Conservation (phyloP, 2,888 invertebrate genomes). For the Brachyopa scutellaris region DNA sequence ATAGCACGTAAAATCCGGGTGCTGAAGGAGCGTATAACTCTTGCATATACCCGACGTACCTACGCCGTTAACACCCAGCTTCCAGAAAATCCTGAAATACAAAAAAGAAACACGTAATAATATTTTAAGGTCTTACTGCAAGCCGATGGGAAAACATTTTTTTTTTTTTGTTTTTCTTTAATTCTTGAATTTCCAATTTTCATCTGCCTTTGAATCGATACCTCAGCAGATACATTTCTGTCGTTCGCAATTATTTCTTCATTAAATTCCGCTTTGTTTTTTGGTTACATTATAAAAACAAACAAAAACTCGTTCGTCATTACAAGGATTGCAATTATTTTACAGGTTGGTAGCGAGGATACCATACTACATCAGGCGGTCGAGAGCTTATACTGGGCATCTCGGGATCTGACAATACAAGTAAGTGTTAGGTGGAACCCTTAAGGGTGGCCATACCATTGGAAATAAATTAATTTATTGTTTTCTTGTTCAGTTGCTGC, state of each 20-base stretch:
- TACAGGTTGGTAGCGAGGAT: slow-evolving; percentile 75
- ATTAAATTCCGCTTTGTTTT: slow-evolving; percentile 36
- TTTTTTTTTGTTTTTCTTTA: not conserved
- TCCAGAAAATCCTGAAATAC: slow-evolving; percentile 22
- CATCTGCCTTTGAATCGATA: not conserved
- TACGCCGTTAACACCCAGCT: slow-evolving; percentile 37
- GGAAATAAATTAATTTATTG: slow-evolving; percentile 44
- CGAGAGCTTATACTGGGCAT: slow-evolving; percentile 75
- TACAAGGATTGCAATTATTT: slow-evolving; percentile 36
- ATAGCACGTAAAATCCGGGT: slow-evolving; percentile 57
- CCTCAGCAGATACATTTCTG: slow-evolving; percentile 18
- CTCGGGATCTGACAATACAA: slow-evolving; percentile 75
- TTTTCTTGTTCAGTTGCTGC: slow-evolving; percentile 71
- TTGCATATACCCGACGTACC: slow-evolving; percentile 3
- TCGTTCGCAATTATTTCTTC: slow-evolving; percentile 48
- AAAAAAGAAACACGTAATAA: slow-evolving; percentile 1
- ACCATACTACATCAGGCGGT: slow-evolving; percentile 74
- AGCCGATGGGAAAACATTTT: not conserved
- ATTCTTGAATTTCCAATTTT: no score
- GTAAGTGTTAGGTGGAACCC: slow-evolving; percentile 46
- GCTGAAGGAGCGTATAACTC: slow-evolving; percentile 58
- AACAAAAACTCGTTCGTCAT: not conserved
- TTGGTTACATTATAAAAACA: not conserved
- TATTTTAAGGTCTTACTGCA: slow-evolving; percentile 3
- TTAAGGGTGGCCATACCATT: not conserved